Percentiles rank a stretch among this genome's conserved stretches.
These are phyloP conservation scores for Enteromius afrohamiltoni DNA, from an alignment of 2,797 vertebrate genomes.

Conservation along the genomic window DNA sequence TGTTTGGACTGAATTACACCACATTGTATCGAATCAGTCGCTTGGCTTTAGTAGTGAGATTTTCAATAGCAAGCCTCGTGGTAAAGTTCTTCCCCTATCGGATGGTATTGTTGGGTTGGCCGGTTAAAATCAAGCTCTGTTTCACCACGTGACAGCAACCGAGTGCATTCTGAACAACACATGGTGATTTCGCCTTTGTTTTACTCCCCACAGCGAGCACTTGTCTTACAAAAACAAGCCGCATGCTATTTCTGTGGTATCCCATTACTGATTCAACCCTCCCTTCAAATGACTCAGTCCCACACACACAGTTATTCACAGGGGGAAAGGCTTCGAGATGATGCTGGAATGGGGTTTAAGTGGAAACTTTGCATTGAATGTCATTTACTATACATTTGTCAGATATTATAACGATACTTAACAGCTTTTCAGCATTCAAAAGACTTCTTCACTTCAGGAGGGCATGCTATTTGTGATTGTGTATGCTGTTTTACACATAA, in stretches of 20 bases:
- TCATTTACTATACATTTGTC: constrained; percentile 14
- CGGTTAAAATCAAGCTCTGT: constrained; percentile 1
- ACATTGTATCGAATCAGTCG: constrained; percentile 18
- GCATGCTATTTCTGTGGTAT: constrained; percentile 17
- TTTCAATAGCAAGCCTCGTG: background rate
- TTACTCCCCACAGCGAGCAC: constrained; percentile 17
- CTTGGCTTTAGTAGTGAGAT: background rate
- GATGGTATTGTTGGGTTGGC: background rate
- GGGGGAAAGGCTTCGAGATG: constrained; percentile 15
- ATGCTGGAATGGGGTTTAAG: constrained; percentile 50
- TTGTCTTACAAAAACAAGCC: constrained; percentile 12
- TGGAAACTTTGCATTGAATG: background rate
- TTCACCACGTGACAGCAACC: background rate
- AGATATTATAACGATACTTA: background rate
- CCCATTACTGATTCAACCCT: constrained; percentile 32
- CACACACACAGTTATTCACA: constrained; percentile 31
- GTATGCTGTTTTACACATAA: background rate
- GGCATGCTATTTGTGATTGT: background rate
- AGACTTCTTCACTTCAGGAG: background rate
- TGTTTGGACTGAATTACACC: constrained; percentile 39
- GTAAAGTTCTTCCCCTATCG: background rate
- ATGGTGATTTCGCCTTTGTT: constrained; percentile 30
- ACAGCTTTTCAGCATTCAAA: background rate
- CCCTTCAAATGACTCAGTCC: constrained; percentile 6
- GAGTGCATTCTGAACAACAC: background rate